Base-by-base conservation (phyloP, 2,797 vertebrate genomes). In the Coranthus polyacanthus region DNA sequence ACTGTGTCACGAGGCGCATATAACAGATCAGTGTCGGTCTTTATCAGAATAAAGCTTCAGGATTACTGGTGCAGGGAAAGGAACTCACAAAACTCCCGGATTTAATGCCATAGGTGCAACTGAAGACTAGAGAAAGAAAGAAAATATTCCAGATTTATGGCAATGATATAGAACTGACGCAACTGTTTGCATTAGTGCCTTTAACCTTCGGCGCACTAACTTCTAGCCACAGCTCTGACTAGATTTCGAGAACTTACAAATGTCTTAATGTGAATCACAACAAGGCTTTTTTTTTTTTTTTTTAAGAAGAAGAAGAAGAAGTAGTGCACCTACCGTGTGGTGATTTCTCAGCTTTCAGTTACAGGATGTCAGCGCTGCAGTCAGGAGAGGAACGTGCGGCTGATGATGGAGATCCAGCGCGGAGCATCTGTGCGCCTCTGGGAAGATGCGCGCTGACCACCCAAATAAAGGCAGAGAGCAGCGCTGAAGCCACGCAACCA, bases 291-390 rank as follows among this genome's bases (percentile, higher is more conserved):
- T 32, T n/a, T n/a, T n/a, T n/a, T n/a, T n/a, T n/a, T n/a, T n/a
- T n/a, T n/a, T n/a, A n/a, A n/a, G n/a, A n/a, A n/a, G n/a, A n/a
- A n/a, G n/a, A n/a, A n/a, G 18, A 15, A n/a, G 44, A 72, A 20
- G 36, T 34, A 10, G 1, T 54, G 12, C 21, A 56, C 84, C 38
- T 75, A 88, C 84, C 80, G 20, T 17, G 12, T 34, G 32, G 6
- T 22, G 57, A 3, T 42, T 3, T 3, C 7, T 58, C 54, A 12
- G 73, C 47, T 32, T 55, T 56, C 59, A 46, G 42, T 16, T 3
- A 3, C 16, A 38, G 24, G 52, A 10, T 6, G 0, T 15, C 34
- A 20, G 29, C 10, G 37, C 18, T 4, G 26, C 16, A 24, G 21
- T 59, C n/a, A 13, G 29, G 11, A 21, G 39, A 10, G 47, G 17